A percentile compares a stretch with the other conserved stretches of the same genome.
Evolutionary conservation across 1,140 invertebrate genomes (phyloP).

Genomic region (Drosophila mayri): DNA sequence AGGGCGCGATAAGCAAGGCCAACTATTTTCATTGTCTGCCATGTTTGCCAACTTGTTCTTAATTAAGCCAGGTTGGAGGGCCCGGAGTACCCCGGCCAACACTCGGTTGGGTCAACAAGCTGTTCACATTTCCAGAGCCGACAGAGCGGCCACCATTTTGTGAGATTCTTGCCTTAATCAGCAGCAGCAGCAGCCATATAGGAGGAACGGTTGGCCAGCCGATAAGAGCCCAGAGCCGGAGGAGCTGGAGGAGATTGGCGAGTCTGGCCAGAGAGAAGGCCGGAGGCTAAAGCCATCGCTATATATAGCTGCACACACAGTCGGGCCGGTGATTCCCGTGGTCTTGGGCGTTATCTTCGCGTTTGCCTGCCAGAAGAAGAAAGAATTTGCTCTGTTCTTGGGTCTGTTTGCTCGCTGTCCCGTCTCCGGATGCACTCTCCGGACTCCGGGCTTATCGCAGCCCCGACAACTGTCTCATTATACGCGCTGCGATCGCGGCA

Average conservation of each 20-base stretch:
- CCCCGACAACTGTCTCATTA: constrained; percentile 70
- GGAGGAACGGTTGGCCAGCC: constrained; percentile 35
- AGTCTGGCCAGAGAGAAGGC: constrained; percentile 48
- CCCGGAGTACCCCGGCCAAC: constrained; percentile 10
- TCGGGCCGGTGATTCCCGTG: constrained; percentile 28
- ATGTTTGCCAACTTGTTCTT: constrained; percentile 77
- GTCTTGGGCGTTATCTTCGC: constrained; percentile 56
- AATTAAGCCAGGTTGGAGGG: constrained; percentile 73
- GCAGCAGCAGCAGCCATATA: constrained; percentile 73
- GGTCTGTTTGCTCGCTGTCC: constrained; percentile 68
- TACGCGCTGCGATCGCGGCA: constrained; percentile 45
- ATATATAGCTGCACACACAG: constrained; percentile 55
- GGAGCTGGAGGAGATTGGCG: constrained; percentile 47
- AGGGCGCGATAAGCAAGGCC: constrained; percentile 76
- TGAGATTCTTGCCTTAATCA: constrained; percentile 67
- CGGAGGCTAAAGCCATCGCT: constrained; percentile 19
- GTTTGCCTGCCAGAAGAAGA: constrained; percentile 61
- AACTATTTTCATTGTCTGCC: constrained; percentile 75
- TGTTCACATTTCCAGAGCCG: constrained; percentile 49
- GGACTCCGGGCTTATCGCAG: constrained; percentile 58
- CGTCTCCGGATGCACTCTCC: constrained; percentile 71
- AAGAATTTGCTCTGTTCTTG: constrained; percentile 82
- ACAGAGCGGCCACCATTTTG: constrained; percentile 67
- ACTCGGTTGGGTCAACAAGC: constrained; percentile 66
- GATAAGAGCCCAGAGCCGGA: constrained; percentile 47